phyloP scores from a whole-genome alignment of 2,113 vertebrate genomes.

The Sterrhoptilus dennistouni region DNA sequence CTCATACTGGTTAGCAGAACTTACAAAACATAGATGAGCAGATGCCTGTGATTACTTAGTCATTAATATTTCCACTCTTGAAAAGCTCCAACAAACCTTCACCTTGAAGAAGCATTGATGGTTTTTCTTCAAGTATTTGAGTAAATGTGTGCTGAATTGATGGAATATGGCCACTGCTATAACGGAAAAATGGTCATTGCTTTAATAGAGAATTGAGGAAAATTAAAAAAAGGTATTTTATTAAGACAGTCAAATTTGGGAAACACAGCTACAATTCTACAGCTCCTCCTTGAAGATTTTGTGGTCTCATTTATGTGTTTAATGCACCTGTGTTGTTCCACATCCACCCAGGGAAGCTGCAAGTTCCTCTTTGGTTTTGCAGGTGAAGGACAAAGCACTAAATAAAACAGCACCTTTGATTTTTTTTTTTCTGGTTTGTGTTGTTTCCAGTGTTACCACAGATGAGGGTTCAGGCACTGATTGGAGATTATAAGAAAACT shows the following conservation, averaged over 20 bases:
- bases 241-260: background rate
- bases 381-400: background rate
- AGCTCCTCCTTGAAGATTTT: background rate
- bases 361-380: background rate
- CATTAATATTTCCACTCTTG: background rate
- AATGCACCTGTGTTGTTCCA: background rate
- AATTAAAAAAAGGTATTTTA: background rate
- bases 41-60: background rate
- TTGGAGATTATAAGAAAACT: background rate
- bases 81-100: background rate
- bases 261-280: background rate
- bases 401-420: background rate
- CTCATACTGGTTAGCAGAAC: background rate
- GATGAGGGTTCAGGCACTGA: background rate
- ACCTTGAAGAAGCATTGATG: background rate
- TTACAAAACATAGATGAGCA: background rate
- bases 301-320: background rate
- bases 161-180: background rate
- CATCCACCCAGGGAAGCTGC: background rate
- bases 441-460: background rate
- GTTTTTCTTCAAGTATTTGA: background rate
- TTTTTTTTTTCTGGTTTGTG: background rate
- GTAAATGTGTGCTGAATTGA: background rate
- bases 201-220: background rate
- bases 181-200: background rate